Evolutionary conservation across 2,113 vertebrate genomes (phyloP).

Genomic region (Notarius quadriscutis): DNA sequence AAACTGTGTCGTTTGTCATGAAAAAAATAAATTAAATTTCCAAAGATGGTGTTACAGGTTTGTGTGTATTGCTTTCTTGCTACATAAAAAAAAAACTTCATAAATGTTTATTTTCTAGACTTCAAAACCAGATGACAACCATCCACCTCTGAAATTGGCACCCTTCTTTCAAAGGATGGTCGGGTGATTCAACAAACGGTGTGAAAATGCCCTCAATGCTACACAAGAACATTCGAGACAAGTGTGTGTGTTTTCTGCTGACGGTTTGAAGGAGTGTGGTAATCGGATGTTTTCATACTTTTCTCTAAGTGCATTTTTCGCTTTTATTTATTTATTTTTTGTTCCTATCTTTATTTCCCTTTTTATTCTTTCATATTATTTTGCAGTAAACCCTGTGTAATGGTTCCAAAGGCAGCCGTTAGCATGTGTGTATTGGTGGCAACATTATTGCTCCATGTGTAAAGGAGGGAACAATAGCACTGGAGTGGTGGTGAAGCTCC

Average conservation of each 20-base stretch:
- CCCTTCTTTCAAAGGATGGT: neutral
- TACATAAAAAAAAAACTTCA: neutral
- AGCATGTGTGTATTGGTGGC: neutral
- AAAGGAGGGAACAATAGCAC: neutral
- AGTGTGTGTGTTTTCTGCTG: neutral
- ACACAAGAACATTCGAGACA: neutral
- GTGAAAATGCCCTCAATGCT: neutral
- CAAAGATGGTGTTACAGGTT: neutral
- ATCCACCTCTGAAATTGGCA: neutral
- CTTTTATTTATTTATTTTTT: too few species aligned
- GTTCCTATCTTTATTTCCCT: neutral
- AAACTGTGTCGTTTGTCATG: neutral
- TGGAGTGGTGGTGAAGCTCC: neutral
- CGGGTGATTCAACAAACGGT: neutral
- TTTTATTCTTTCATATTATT: neutral
- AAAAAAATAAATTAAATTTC: neutral
- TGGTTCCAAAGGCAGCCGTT: neutral
- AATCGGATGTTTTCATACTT: too few species aligned
- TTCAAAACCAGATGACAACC: neutral
- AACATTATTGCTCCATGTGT: neutral
- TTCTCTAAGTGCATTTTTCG: neutral
- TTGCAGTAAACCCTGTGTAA: neutral
- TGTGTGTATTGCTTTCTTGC: neutral
- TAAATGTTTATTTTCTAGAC: neutral
- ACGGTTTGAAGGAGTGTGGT: neutral